These are phyloP conservation scores for Antrozous pallidus DNA, from an alignment of 2,797 vertebrate species.

Conservation along the genomic window DNA sequence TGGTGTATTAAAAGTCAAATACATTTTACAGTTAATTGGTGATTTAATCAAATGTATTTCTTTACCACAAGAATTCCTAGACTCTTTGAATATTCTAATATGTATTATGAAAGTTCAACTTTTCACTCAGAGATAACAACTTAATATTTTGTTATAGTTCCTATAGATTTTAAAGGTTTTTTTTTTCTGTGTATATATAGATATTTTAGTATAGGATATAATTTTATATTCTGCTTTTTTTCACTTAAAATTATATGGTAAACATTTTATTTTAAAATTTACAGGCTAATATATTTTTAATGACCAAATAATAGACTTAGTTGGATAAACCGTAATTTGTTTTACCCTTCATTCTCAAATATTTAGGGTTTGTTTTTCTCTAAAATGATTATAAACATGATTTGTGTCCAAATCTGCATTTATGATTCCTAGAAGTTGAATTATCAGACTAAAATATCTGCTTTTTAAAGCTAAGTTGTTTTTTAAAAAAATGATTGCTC, in stretches of 20 bases:
- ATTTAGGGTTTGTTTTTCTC: neutral
- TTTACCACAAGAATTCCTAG: neutral
- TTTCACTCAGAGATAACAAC: neutral
- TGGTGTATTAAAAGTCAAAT: slow-evolving; percentile 8
- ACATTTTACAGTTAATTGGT: slow-evolving; percentile 10
- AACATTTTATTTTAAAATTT: slow-evolving; percentile 9
- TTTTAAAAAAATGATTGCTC: neutral
- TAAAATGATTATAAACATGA: neutral
- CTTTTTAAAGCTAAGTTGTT: slow-evolving; percentile 6
- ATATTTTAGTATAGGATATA: neutral
- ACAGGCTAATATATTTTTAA: neutral
- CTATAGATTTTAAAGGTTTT: neutral
- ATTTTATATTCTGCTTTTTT: slow-evolving; percentile 9
- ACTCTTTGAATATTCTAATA: neutral
- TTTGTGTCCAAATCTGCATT: neutral
- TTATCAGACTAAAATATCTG: neutral
- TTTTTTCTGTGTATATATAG: neutral
- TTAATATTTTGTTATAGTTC: slow-evolving; percentile 30
- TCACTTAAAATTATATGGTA: neutral
- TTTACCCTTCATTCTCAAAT: slow-evolving; percentile 8
- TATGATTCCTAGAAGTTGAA: neutral
- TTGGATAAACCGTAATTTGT: neutral
- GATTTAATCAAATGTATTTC: slow-evolving; percentile 18
- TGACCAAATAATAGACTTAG: neutral
- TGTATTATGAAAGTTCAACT: neutral